Percentiles rank a stretch among this genome's conserved stretches.
phyloP scores from a whole-genome alignment of 2,113 vertebrate genomes.

The Thinocorus orbignyianus region DNA sequence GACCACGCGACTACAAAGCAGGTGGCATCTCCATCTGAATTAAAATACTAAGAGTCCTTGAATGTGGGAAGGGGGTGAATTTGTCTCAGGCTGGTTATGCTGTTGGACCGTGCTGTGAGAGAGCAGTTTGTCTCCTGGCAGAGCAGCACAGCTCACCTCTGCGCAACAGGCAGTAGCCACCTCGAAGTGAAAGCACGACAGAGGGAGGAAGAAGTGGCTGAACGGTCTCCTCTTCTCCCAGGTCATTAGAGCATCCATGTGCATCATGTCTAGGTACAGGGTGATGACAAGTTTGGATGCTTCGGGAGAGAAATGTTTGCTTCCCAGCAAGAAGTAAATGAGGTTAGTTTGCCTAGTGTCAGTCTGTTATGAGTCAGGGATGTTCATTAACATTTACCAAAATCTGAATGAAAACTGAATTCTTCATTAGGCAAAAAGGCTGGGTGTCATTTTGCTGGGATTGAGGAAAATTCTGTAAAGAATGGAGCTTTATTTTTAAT shows the following conservation, averaged over 20 bases:
- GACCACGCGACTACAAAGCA: fast-evolving
- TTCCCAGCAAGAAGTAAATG: not conserved
- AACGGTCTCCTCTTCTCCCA: not conserved
- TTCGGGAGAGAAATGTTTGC: not conserved
- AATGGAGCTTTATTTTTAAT: not conserved
- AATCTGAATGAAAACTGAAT: not conserved
- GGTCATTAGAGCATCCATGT: not conserved
- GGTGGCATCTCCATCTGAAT: not conserved
- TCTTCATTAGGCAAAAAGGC: not conserved
- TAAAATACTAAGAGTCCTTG: not conserved
- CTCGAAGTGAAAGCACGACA: fast-evolving
- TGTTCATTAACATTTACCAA: not conserved
- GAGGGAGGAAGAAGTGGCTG: not conserved
- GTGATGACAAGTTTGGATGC: slow-evolving; percentile 38
- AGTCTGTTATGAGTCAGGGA: not conserved
- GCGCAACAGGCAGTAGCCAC: not conserved
- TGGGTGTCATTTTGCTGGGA: not conserved
- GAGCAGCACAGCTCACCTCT: not conserved
- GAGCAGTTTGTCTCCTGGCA: not conserved
- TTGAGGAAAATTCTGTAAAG: not conserved
- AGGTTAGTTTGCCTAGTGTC: not conserved
- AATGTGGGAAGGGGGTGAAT: not conserved
- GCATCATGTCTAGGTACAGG: not conserved
- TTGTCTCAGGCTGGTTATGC: not conserved
- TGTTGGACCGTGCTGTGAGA: not conserved